Evolutionary conservation across 1,140 invertebrate genomes (phyloP), one percentile per base, ranked within the genome.

Genomic region (Aphelinus certus): DNA sequence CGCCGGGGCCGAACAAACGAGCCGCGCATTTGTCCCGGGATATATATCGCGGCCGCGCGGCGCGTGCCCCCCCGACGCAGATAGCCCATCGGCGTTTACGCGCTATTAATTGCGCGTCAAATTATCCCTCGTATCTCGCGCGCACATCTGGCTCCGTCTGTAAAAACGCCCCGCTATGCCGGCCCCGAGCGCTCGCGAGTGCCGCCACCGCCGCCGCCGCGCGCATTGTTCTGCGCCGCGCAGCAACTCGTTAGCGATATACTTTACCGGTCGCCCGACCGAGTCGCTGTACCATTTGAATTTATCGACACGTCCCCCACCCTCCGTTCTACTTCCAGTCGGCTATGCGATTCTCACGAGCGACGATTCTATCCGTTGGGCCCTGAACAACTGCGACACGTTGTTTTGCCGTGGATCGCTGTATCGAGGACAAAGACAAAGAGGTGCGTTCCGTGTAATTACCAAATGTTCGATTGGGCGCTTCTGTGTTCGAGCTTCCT

Each of bases 81-180:
- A 73, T 67, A 67, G 71, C 64, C 47, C 55, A 67, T 73, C 71
- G 55, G 63, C 71, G 43, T 60, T 73, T 51, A 58, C 63, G 43
- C 49, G 55, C 55, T 73, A 66, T 73, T 73, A 73, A 73, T 73
- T 73, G 63, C 71, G 10, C 63, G 71, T 73, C 71, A 73, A 73
- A 73, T 73, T 66, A 67, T 73, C 63, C 55, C 6, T 66, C 1
- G 43, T 73, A 65, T 73, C 71, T 71, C 68, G 6, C 47, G 9
- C 65, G 65, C 60, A 7, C 46, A 9, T 9, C 7, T 2, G 61
- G 46, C 61, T n/a, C 46, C 7, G 45, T 51, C 7, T 47, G 51
- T 58, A 26, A n/a, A 57, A 42, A 7, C 48, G 47, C 5, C 26
- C 45, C 26, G 48, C 7, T 51, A 6, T 53, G 42, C 3, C 3